Evolutionary conservation across 2,888 invertebrate genomes (phyloP).

Genomic region (Lasius platythorax): DNA sequence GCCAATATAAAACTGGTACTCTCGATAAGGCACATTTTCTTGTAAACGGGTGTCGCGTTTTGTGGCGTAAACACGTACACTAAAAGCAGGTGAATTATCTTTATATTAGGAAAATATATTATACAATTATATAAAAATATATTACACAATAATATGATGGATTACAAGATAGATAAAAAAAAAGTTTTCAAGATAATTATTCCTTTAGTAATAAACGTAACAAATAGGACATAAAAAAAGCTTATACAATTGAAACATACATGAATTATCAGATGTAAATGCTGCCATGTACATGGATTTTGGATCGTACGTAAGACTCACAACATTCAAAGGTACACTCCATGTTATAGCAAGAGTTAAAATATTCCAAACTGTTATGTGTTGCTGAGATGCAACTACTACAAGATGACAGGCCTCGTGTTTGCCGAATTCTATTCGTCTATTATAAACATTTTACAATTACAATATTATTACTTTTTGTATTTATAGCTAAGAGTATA

Average conservation of each 20-base stretch:
- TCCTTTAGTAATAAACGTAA: not conserved
- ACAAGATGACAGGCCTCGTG: slow-evolving; percentile 88
- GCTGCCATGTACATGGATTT: slow-evolving; percentile 90
- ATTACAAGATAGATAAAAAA: not conserved
- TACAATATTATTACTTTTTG: not conserved
- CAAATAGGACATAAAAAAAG: not conserved
- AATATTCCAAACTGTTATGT: slow-evolving; percentile 91
- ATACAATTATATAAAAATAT: not conserved
- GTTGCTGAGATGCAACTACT: slow-evolving; percentile 87
- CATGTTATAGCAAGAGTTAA: slow-evolving; percentile 90
- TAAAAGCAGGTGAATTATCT: slow-evolving; percentile 77
- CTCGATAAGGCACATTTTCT: slow-evolving; percentile 86
- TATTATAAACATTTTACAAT: slow-evolving; percentile 70
- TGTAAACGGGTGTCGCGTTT: slow-evolving; percentile 87
- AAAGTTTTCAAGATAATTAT: slow-evolving; percentile 9
- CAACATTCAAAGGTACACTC: slow-evolving; percentile 88
- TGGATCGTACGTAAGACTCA: slow-evolving; percentile 88
- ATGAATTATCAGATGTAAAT: slow-evolving; percentile 88
- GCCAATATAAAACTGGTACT: slow-evolving; percentile 85
- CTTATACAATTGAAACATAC: slow-evolving; percentile 86
- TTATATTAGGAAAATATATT: slow-evolving; percentile 7
- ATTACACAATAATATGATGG: not conserved
- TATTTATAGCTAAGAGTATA: not conserved
- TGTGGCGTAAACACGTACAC: slow-evolving; percentile 90
- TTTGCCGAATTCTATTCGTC: slow-evolving; percentile 88